These are phyloP conservation scores for Sisyra terminalis DNA, from an alignment of 2,888 invertebrate genomes.

Conservation along the genomic window DNA sequence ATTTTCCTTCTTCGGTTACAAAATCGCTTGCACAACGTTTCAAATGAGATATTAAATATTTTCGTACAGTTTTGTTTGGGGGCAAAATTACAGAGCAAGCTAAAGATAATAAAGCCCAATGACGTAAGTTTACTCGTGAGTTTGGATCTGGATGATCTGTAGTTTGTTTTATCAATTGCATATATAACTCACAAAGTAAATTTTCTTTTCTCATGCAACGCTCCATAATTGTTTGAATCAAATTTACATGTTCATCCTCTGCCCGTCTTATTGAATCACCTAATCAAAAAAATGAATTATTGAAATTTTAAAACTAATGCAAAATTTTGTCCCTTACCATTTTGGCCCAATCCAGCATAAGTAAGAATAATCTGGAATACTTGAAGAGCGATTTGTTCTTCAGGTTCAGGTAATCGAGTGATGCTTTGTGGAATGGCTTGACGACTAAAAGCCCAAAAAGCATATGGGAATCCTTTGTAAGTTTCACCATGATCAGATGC, in stretches of 20 bases:
- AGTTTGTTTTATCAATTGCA: conserved; percentile 82
- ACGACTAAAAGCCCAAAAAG: conserved; percentile 83
- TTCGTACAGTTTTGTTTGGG: conserved; percentile 67
- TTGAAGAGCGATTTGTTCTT: conserved; percentile 72
- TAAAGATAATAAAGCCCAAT: conserved; percentile 80
- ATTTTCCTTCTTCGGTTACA: conserved; percentile 86
- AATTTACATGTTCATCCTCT: conserved; percentile 74
- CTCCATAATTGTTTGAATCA: conserved; percentile 80
- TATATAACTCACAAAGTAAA: conserved; percentile 73
- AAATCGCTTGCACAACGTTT: conserved; percentile 77
- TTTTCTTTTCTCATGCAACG: conserved; percentile 82
- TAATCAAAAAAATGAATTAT: too few species aligned
- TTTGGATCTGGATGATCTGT: conserved; percentile 84
- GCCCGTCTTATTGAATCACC: conserved; percentile 49
- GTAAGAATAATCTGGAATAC: conserved; percentile 81
- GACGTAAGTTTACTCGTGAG: conserved; percentile 70
- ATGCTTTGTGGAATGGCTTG: conserved; percentile 66
- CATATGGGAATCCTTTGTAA: conserved; percentile 73
- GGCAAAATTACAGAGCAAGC: conserved; percentile 73
- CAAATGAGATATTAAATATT: conserved; percentile 77
- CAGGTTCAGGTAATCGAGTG: conserved; percentile 67
- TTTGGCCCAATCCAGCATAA: conserved; percentile 68
- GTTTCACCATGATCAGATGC: conserved; percentile 56
- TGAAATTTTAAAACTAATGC: neutral
- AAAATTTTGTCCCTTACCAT: conserved; percentile 26